phyloP scores from a whole-genome alignment of 2,888 invertebrate species.

The Microctonus hyperodae region DNA sequence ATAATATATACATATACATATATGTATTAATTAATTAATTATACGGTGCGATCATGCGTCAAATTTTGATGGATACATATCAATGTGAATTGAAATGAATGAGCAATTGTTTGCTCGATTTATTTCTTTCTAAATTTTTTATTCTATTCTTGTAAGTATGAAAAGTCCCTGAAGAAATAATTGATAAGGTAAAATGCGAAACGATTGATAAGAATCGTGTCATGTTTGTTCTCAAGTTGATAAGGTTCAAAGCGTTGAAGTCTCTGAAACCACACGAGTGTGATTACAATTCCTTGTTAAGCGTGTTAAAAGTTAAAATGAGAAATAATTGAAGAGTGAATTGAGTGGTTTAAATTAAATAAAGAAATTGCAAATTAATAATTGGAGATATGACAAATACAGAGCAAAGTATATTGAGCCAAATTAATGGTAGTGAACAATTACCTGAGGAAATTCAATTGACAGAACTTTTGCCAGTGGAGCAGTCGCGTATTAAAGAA shows the following conservation, averaged over 20 bases:
- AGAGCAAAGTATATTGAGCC: constrained; percentile 41
- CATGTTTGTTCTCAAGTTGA: constrained; percentile 26
- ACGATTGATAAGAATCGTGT: constrained; percentile 22
- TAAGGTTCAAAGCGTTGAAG: constrained; percentile 45
- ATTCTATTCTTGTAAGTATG: background rate
- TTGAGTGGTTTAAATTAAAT: background rate
- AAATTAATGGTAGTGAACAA: constrained; percentile 43
- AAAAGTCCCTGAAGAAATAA: background rate
- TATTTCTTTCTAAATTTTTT: background rate
- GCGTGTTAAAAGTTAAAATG: background rate
- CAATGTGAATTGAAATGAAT: background rate
- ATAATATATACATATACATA: background rate
- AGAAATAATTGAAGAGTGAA: constrained; percentile 6
- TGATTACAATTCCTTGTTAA: background rate
- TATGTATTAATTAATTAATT: background rate
- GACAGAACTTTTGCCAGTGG: constrained; percentile 58
- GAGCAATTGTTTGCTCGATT: background rate
- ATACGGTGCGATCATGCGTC: background rate
- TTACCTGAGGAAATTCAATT: constrained; percentile 54
- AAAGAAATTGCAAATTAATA: constrained; percentile 1
- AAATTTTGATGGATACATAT: background rate
- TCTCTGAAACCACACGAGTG: constrained; percentile 37
- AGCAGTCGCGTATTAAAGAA: constrained; percentile 53
- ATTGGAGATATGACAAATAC: constrained; percentile 44
- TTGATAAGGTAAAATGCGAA: constrained; percentile 6